These are phyloP conservation scores for Orthonyx spaldingii DNA, from an alignment of 2,113 vertebrate species.

Conservation along the genomic window DNA sequence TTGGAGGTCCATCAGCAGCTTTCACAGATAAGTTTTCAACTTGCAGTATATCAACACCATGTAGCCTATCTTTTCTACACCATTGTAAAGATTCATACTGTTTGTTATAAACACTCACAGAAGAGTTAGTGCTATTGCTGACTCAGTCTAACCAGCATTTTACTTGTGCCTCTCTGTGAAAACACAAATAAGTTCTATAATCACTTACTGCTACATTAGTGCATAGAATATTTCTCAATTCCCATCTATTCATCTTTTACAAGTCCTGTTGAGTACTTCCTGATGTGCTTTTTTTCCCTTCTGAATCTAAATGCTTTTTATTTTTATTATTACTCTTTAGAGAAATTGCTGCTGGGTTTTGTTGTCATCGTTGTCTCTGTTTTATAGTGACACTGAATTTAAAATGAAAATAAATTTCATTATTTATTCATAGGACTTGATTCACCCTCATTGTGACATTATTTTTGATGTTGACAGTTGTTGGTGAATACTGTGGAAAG, in stretches of 20 bases:
- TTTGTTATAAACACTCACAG: not conserved
- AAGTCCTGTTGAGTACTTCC: not conserved
- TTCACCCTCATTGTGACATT: conserved; percentile 48
- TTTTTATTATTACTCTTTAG: conserved; percentile 25
- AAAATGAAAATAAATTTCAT: conserved; percentile 47
- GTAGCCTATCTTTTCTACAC: not conserved
- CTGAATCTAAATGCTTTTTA: conserved; percentile 16
- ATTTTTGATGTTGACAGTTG: conserved; percentile 27
- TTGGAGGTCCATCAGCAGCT: not conserved
- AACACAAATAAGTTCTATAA: not conserved
- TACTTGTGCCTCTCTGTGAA: not conserved
- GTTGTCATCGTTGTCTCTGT: not conserved
- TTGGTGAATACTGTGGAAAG: not conserved
- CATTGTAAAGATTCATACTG: not conserved
- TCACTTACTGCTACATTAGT: not conserved
- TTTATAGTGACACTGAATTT: conserved; percentile 13
- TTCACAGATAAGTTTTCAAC: accelerated
- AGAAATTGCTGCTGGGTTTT: not conserved
- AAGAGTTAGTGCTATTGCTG: not conserved
- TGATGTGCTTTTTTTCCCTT: not conserved
- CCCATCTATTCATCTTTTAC: not conserved
- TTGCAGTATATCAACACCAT: not conserved
- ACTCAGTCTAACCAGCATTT: not conserved
- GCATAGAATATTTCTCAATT: not conserved
- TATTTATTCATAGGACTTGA: conserved; percentile 53